Base-by-base conservation (phyloP, 2,888 invertebrate species). In the Adineta ricciae region DNA sequence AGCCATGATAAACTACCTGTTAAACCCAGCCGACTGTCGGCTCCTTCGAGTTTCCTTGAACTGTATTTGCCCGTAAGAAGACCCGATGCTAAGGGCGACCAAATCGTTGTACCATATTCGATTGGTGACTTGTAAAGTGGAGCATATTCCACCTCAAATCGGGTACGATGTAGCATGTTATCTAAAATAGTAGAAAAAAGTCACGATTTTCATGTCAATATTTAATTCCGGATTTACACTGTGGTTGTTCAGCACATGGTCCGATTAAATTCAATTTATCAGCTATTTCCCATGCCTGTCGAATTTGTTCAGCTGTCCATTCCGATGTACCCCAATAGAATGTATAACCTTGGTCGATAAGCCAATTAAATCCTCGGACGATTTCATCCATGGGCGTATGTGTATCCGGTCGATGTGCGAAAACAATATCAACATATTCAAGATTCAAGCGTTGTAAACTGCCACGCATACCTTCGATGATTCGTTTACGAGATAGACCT, bases 71-170 rank as follows among this genome's bases (percentile, higher is more conserved):
- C 93, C 84, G 94, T 94, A n/a, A 94, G 93, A 88, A 96, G 93
- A 54, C 96, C 96, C 91, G 96, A 96, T 4, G 96, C 96, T 78
- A 97, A 93, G 8, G 97, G 96, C 1, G 96, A 96, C 96, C 97
- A 97, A 19, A 94, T 95, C 94, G 97, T 96, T 88, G 96, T 93
- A 86, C 97, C 96, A 90, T 78, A 78, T 24, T 8, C 1, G 1
- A 41, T 41, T 9, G 38, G 41, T 19, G 64, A 5, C 41, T 78
- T 78, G 41, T 38, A 78, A 38, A 78, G 41, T 3, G 21, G n/a
- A 41, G 21, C 41, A 78, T 78, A 78, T 78, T 78, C 41, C n/a
- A n/a, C 78, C 41, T 78, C 78, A 78, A 78, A 78, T 78, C 78
- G 38, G 24, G 41, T 78, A n/a, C 78, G 78, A 78, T 78, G 78